Conservation (phyloP, 2,797 vertebrate genomes). For the Allobates femoralis region DNA sequence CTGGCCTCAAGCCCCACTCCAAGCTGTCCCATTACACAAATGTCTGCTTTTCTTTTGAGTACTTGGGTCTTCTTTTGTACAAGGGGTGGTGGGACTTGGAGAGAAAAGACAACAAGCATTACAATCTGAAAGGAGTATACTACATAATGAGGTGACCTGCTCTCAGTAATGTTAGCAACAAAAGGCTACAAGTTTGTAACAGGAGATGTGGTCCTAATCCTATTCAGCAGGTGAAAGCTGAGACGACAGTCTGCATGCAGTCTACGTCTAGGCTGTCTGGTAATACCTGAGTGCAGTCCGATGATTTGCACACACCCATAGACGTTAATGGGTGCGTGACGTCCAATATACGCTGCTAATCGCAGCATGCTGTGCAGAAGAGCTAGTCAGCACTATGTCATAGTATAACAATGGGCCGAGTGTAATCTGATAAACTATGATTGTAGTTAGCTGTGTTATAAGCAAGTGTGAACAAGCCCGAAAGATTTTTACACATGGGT, state of each 20-base stretch:
- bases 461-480: too few relatives aligned
- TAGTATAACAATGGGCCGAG: too few relatives aligned
- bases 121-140: conserved; percentile 21
- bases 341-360: too few relatives aligned
- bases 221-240: conserved; percentile 28
- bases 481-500: too few relatives aligned
- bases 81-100: neutral
- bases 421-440: too few relatives aligned
- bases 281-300: neutral
- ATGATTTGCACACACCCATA: too few relatives aligned
- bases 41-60: neutral
- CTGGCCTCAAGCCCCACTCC: too few relatives aligned
- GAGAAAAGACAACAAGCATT: neutral
- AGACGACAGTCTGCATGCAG: neutral
- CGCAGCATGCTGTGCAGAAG: too few relatives aligned
- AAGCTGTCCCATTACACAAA: neutral
- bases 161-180: conserved; percentile 20
- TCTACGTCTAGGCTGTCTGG: neutral
- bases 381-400: too few relatives aligned
- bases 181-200: conserved; percentile 11
- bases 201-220: conserved; percentile 14
- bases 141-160: conserved; percentile 16
- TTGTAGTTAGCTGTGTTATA: too few relatives aligned
- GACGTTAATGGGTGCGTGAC: too few relatives aligned
- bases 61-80: conserved; percentile 7